Percentiles rank a stretch among this genome's conserved stretches.
phyloP scores from a whole-genome alignment of 2,797 vertebrate species.

The Parotocinclus haroldoi region DNA sequence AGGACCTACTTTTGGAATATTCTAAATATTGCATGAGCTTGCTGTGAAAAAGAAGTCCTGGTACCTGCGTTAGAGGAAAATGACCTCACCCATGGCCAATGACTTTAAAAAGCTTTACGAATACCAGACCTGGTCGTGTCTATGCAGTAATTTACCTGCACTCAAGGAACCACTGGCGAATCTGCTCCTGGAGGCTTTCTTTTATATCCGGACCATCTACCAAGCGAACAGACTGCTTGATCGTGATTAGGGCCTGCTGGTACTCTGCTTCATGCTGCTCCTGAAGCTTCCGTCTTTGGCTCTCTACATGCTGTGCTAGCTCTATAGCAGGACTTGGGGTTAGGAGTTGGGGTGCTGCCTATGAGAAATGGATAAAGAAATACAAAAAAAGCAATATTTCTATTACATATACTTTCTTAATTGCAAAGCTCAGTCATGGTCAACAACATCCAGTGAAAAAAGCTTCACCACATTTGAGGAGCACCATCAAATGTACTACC shows the following conservation, averaged over 20 bases:
- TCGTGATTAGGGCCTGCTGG: constrained; percentile 56
- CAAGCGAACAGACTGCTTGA: constrained; percentile 65
- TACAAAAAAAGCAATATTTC: not conserved
- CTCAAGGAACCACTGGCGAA: constrained; percentile 81
- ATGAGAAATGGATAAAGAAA: constrained; percentile 5
- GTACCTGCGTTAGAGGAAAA: no score
- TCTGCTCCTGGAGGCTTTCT: constrained; percentile 75
- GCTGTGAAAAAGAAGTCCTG: no score
- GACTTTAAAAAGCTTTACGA: no score
- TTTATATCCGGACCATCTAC: constrained; percentile 68
- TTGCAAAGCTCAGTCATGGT: no score
- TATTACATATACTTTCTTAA: no score
- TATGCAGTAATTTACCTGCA: constrained; percentile 67
- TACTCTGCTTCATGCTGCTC: constrained; percentile 61
- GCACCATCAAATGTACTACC: no score
- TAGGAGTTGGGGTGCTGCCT: constrained; percentile 65
- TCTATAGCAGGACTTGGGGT: constrained; percentile 36
- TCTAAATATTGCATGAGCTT: no score
- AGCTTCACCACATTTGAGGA: no score
- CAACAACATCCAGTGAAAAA: no score
- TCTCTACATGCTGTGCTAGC: constrained; percentile 47
- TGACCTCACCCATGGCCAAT: no score
- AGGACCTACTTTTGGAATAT: no score
- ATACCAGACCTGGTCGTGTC: not conserved
- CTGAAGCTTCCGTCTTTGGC: constrained; percentile 55